A percentile compares a stretch with the other conserved stretches of the same genome.
Conservation (phyloP, 2,113 vertebrate species). For the Terrapene triunguis region DNA sequence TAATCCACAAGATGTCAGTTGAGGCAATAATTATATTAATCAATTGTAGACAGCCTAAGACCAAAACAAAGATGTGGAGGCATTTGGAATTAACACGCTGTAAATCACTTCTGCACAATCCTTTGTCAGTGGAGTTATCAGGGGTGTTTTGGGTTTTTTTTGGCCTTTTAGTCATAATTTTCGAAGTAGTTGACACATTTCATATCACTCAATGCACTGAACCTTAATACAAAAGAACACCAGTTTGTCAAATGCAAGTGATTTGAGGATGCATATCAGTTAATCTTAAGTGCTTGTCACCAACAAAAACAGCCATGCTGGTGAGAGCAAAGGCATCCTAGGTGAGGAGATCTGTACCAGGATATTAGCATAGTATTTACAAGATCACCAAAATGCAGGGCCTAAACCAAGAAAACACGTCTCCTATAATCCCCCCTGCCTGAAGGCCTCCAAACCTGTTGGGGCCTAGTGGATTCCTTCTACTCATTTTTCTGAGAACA, state of each 20-base stretch:
- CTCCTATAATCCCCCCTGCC: background rate
- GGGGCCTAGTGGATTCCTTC: background rate
- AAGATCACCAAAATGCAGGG: background rate
- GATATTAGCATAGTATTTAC: background rate
- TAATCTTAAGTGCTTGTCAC: slow-evolving; percentile 65
- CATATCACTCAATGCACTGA: slow-evolving; percentile 78
- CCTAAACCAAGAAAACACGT: background rate
- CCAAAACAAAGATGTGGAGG: slow-evolving; percentile 67
- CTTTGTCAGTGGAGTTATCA: slow-evolving; percentile 69
- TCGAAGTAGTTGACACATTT: slow-evolving; percentile 75
- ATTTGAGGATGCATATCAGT: slow-evolving; percentile 71
- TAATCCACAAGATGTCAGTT: slow-evolving; percentile 74
- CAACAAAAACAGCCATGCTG: slow-evolving; percentile 30
- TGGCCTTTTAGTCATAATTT: slow-evolving; percentile 79
- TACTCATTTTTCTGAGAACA: background rate
- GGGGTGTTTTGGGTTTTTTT: background rate
- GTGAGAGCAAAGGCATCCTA: background rate
- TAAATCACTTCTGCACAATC: slow-evolving; percentile 71
- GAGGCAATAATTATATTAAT: slow-evolving; percentile 77
- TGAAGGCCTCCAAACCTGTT: background rate
- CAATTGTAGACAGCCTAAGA: slow-evolving; percentile 71
- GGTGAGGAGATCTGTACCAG: background rate
- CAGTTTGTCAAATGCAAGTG: slow-evolving; percentile 67
- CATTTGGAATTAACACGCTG: slow-evolving; percentile 72
- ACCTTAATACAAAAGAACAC: slow-evolving; percentile 73